phyloP scores from a whole-genome alignment of 53 echinoderm and acorn worm species.

The Arbacia lixula region DNA sequence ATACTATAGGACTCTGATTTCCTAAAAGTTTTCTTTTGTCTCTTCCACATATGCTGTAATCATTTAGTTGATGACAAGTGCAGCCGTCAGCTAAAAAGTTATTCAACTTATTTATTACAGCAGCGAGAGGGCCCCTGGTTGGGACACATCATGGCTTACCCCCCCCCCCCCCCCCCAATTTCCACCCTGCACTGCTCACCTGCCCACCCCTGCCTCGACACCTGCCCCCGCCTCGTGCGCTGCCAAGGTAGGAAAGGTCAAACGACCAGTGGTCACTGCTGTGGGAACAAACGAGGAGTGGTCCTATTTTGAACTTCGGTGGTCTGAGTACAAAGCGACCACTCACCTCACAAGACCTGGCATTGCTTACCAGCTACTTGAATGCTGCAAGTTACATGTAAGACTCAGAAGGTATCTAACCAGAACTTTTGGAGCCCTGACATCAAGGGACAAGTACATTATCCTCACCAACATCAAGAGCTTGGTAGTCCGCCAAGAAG shows the following conservation, averaged over 20 bases:
- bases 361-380: slow-evolving; percentile 63
- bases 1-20: too few relatives aligned
- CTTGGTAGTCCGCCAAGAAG: slow-evolving; percentile 57
- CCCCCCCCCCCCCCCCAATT: slow-evolving; percentile 25
- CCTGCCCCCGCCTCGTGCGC: slow-evolving; percentile 9
- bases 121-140: slow-evolving; percentile 46
- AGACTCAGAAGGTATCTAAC: slow-evolving; percentile 37
- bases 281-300: slow-evolving; percentile 50
- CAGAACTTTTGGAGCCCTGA: slow-evolving; percentile 42
- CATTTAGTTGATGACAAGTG: too few relatives aligned
- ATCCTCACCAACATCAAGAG: slow-evolving; percentile 40
- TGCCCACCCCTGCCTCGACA: slow-evolving; percentile 10
- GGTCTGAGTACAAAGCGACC: slow-evolving; percentile 55
- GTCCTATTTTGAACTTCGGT: slow-evolving; percentile 48
- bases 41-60: too few relatives aligned
- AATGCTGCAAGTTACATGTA: neutral
- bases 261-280: slow-evolving; percentile 21
- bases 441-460: slow-evolving; percentile 40
- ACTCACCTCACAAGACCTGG: slow-evolving; percentile 55
- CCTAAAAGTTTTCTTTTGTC: too few relatives aligned
- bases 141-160: slow-evolving; percentile 21
- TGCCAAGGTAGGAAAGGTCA: slow-evolving; percentile 53
- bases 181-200: slow-evolving; percentile 44
- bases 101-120: too few relatives aligned
- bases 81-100: too few relatives aligned